A percentile compares a stretch with the other conserved stretches of the same genome.
Evolutionary conservation across 2,888 invertebrate genomes (phyloP).

Genomic region (Xylocampa areola): DNA sequence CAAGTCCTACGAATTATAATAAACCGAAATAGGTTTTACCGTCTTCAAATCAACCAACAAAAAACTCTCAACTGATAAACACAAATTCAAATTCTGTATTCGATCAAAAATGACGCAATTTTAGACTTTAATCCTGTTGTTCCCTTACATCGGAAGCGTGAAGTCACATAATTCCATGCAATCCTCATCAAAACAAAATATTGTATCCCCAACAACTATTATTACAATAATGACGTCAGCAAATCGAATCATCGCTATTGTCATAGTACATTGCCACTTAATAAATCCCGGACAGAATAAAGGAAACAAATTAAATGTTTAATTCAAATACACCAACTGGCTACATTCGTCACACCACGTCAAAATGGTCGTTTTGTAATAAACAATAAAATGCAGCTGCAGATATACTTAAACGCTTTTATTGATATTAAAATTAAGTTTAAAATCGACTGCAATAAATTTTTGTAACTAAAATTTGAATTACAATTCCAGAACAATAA

Average conservation of each 20-base stretch:
- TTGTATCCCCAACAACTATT: slow-evolving; percentile 24
- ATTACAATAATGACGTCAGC: slow-evolving; percentile 82
- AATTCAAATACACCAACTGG: slow-evolving; percentile 85
- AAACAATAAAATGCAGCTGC: slow-evolving; percentile 14
- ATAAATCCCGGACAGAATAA: slow-evolving; percentile 77
- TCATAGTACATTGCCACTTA: slow-evolving; percentile 68
- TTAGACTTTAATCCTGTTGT: not conserved
- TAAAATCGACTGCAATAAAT: slow-evolving; percentile 5
- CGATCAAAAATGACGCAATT: too few species aligned
- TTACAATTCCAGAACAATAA: slow-evolving; percentile 15
- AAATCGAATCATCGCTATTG: slow-evolving; percentile 75
- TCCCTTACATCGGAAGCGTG: slow-evolving; percentile 3
- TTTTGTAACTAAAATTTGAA: slow-evolving; percentile 7
- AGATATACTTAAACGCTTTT: slow-evolving; percentile 2
- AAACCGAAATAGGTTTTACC: too few species aligned
- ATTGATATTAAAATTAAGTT: not conserved
- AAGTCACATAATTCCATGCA: slow-evolving; percentile 28
- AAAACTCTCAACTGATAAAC: too few species aligned
- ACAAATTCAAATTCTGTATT: too few species aligned
- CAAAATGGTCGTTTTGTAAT: slow-evolving; percentile 57
- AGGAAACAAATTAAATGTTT: slow-evolving; percentile 88
- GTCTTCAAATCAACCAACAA: too few species aligned
- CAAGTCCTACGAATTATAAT: too few species aligned
- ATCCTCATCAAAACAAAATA: slow-evolving; percentile 45
- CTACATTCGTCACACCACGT: slow-evolving; percentile 76